A percentile compares a stretch with the other conserved stretches of the same genome.
phyloP scores from a whole-genome alignment of 2,888 invertebrate species.

The Dascillus cervinus region DNA sequence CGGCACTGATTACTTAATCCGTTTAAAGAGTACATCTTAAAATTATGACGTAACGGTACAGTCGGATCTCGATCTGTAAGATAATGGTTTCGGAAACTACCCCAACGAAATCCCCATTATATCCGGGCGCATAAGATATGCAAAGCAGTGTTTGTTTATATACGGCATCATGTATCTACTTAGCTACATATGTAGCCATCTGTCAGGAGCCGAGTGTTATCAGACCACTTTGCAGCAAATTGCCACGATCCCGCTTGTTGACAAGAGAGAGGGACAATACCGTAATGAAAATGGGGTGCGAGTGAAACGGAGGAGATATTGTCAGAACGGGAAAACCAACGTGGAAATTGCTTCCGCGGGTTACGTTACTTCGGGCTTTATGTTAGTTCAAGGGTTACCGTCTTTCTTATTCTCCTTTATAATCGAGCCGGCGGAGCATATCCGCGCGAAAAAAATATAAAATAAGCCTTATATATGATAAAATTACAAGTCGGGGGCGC shows the following conservation, averaged over 20 bases:
- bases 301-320: constrained; percentile 29
- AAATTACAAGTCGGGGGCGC: no score
- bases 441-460: no score
- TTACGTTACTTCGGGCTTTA: constrained; percentile 24
- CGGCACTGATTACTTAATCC: no score
- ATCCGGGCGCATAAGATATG: constrained; percentile 39
- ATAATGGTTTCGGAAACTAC: constrained; percentile 36
- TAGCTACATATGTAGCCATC: constrained; percentile 41
- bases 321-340: constrained; percentile 34
- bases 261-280: constrained; percentile 10
- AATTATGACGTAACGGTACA: no score
- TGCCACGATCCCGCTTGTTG: constrained; percentile 29
- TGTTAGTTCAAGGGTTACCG: constrained; percentile 33
- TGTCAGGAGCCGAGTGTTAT: constrained; percentile 40
- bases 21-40: no score
- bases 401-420: no score
- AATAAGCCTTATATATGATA: no score
- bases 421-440: no score
- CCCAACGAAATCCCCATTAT: constrained; percentile 34
- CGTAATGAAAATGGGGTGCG: constrained; percentile 6
- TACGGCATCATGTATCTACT: constrained; percentile 31
- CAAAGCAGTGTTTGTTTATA: constrained; percentile 43
- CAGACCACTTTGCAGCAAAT: constrained; percentile 41
- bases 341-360: constrained; percentile 36
- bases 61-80: constrained; percentile 39